Evolutionary conservation across 2,797 vertebrate species (phyloP).

Genomic region (Fratercula arctica): DNA sequence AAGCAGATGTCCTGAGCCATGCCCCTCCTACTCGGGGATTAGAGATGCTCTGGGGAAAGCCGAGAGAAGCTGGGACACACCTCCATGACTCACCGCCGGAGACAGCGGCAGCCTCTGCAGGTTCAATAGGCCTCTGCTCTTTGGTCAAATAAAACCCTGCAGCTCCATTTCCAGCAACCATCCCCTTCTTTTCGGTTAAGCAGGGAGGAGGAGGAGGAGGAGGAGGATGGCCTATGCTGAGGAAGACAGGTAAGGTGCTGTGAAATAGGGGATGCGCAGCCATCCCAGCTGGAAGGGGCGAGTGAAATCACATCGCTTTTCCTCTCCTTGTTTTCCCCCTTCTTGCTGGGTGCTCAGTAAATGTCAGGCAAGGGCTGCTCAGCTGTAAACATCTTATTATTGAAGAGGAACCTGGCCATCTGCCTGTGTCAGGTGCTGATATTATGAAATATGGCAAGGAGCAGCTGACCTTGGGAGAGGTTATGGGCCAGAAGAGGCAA

Average conservation of each 20-base stretch:
- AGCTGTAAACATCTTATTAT: constrained; percentile 50
- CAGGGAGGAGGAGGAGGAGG: constrained; percentile 29
- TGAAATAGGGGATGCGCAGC: not conserved
- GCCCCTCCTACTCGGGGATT: constrained; percentile 46
- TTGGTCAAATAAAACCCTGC: not conserved
- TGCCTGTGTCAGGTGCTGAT: constrained; percentile 51
- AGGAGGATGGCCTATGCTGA: constrained; percentile 61
- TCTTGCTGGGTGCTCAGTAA: constrained; percentile 60
- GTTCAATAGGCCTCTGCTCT: not conserved
- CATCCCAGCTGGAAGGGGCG: not conserved
- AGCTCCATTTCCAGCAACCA: constrained; percentile 6
- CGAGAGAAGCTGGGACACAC: not conserved
- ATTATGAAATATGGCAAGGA: constrained; percentile 36
- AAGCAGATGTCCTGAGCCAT: constrained; percentile 1
- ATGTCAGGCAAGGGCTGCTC: constrained; percentile 46
- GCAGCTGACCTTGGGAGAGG: constrained; percentile 59
- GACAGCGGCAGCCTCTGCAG: not conserved
- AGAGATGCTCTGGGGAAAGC: constrained; percentile 6
- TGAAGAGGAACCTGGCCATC: constrained; percentile 39
- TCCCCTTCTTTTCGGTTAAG: constrained; percentile 25
- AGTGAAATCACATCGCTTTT: not conserved
- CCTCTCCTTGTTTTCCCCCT: constrained; percentile 27
- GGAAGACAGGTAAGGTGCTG: constrained; percentile 62
- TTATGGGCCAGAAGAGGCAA: not conserved
- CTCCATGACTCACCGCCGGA: not conserved